Evolutionary conservation across 2,797 vertebrate genomes (phyloP).

Genomic region (Rhynchotus rufescens): DNA sequence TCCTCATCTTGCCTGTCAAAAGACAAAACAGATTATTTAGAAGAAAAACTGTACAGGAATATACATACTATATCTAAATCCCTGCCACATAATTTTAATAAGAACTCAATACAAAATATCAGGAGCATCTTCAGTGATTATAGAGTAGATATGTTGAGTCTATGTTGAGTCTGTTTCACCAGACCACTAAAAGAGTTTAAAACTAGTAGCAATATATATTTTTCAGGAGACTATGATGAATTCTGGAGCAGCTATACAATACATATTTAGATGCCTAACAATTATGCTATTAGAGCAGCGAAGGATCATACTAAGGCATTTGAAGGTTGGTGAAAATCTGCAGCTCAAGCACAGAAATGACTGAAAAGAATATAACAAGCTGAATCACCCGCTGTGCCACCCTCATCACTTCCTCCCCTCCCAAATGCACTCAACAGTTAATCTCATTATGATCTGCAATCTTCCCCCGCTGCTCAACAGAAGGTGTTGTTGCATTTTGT

Average conservation of each 20-base stretch:
- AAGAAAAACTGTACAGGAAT: not conserved
- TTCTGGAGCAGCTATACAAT: not conserved
- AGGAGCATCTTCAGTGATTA: not conserved
- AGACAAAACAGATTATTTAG: not conserved
- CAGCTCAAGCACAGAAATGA: not conserved
- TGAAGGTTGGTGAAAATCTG: not conserved
- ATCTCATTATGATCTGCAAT: constrained; percentile 3
- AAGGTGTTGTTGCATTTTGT: constrained; percentile 14
- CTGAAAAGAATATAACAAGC: not conserved
- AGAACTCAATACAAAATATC: not conserved
- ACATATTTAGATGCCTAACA: not conserved
- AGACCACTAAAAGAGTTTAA: not conserved
- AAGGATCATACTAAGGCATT: not conserved
- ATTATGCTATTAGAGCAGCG: not conserved
- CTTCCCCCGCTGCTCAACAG: not conserved
- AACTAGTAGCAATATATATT: not conserved
- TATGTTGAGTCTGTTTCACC: not conserved
- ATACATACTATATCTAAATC: not conserved
- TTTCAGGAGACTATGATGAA: not conserved
- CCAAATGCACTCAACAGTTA: not conserved
- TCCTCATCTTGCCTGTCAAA: not conserved
- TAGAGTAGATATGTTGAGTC: not conserved
- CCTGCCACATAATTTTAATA: not conserved
- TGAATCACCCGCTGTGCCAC: not conserved
- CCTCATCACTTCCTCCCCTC: not conserved